Conservation (phyloP, 2,888 invertebrate genomes). For the Notodonta ziczac region DNA sequence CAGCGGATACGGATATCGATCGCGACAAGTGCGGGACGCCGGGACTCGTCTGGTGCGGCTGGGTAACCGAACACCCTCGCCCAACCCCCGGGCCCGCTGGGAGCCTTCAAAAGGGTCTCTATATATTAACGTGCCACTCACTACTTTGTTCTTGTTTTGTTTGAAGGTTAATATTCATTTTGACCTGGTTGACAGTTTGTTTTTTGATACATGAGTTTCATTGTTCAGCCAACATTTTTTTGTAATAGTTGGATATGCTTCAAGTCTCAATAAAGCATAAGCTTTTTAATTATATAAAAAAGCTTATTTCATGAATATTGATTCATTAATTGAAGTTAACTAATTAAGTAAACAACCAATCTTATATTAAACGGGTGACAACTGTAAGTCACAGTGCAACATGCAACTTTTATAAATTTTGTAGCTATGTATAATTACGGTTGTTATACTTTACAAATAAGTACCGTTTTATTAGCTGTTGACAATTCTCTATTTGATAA, state of each 20-base stretch:
- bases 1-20: conserved; percentile 80
- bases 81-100: conserved; percentile 35
- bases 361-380: too few species aligned
- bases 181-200: conserved; percentile 61
- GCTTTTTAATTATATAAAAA: background rate
- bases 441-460: conserved; percentile 8
- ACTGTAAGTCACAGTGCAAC: too few species aligned
- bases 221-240: background rate
- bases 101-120: conserved; percentile 62
- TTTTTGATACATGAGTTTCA: background rate
- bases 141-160: conserved; percentile 82
- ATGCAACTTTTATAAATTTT: too few species aligned
- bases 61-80: conserved; percentile 60
- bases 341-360: too few species aligned
- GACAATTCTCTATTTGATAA: conserved; percentile 21
- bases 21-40: conserved; percentile 76
- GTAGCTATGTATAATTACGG: too few species aligned
- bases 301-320: too few species aligned
- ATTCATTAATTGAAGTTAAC: too few species aligned
- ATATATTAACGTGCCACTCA: conserved; percentile 69
- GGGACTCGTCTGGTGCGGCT: conserved; percentile 78
- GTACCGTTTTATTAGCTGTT: conserved; percentile 26
- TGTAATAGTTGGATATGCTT: background rate
- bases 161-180: conserved; percentile 82
- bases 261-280: background rate